Percentiles rank a stretch among this genome's conserved stretches.
phyloP scores from a whole-genome alignment of 2,888 invertebrate genomes.

The Poecilobothrus nobilitatus region DNA sequence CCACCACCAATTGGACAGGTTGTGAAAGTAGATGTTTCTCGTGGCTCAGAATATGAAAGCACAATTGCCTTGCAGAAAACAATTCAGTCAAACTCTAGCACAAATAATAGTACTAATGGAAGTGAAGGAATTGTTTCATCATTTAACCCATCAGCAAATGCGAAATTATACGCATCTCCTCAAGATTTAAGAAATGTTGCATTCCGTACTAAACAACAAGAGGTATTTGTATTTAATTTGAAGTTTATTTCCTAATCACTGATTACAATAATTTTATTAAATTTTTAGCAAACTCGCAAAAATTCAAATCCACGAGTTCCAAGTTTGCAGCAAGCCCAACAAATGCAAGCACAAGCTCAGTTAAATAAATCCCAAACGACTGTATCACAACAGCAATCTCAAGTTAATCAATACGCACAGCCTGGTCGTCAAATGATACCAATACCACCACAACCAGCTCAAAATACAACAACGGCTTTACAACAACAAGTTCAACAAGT shows the following conservation, averaged over 20 bases:
- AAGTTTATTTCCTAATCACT: neutral
- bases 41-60: slow-evolving; percentile 45
- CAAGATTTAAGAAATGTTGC: slow-evolving; percentile 71
- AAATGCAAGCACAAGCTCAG: slow-evolving; percentile 20
- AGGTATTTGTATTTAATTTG: slow-evolving; percentile 24
- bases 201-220: slow-evolving; percentile 48
- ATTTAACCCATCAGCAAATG: slow-evolving; percentile 78
- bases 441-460: slow-evolving; percentile 12
- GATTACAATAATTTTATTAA: neutral
- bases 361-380: slow-evolving; percentile 14
- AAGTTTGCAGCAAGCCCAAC: slow-evolving; percentile 17
- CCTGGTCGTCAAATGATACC: slow-evolving; percentile 27
- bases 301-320: slow-evolving; percentile 17
- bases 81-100: slow-evolving; percentile 37
- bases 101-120: slow-evolving; percentile 27
- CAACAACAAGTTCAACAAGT: slow-evolving; percentile 4
- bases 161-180: slow-evolving; percentile 82
- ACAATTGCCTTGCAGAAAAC: slow-evolving; percentile 41
- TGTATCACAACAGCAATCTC: slow-evolving; percentile 14
- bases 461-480: slow-evolving; percentile 25
- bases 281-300: slow-evolving; percentile 15
- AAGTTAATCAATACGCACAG: slow-evolving; percentile 42
- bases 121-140: slow-evolving; percentile 62
- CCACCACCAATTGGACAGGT: slow-evolving; percentile 67
- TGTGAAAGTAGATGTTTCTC: slow-evolving; percentile 57